Conservation (phyloP, 2,113 vertebrate species). For the Poeciliopsis retropinna region DNA sequence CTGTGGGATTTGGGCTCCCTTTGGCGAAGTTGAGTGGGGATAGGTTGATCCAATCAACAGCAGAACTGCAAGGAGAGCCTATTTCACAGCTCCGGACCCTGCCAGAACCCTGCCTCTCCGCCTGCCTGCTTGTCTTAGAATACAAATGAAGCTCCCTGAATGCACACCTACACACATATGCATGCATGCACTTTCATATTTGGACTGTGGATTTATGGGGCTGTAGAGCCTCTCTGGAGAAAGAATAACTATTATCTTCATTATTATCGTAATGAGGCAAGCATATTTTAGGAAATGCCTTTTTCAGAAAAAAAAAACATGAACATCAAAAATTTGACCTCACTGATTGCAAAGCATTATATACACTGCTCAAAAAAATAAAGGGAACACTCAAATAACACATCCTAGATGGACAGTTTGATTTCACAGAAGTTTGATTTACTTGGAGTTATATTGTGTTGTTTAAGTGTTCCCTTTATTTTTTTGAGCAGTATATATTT, state of each 20-base stretch:
- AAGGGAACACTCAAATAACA: no score
- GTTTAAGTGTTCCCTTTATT: no score
- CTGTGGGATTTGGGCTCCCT: slow-evolving; percentile 76
- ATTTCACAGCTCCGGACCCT: slow-evolving; percentile 73
- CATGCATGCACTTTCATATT: slow-evolving; percentile 49
- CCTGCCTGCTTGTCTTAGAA: slow-evolving; percentile 74
- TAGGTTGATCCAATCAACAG: slow-evolving; percentile 78
- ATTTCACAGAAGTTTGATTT: no score
- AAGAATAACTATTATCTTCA: slow-evolving; percentile 21
- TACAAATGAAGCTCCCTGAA: slow-evolving; percentile 79
- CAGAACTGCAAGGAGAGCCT: slow-evolving; percentile 75
- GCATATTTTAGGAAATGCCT: neutral
- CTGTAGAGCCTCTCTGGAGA: slow-evolving; percentile 34
- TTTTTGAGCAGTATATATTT: no score
- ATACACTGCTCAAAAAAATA: no score
- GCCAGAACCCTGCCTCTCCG: slow-evolving; percentile 75
- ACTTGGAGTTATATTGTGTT: no score
- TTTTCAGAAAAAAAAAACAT: neutral
- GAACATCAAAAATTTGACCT: neutral
- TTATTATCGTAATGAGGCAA: neutral
- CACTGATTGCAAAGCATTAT: neutral
- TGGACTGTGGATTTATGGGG: slow-evolving; percentile 48
- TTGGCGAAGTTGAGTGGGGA: slow-evolving; percentile 75
- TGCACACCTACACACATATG: slow-evolving; percentile 66
- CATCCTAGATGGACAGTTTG: no score